Percentiles rank a stretch among this genome's conserved stretches.
Evolutionary conservation across 2,797 vertebrate species (phyloP).

Genomic region (Xiphorhynchus erythropygius): DNA sequence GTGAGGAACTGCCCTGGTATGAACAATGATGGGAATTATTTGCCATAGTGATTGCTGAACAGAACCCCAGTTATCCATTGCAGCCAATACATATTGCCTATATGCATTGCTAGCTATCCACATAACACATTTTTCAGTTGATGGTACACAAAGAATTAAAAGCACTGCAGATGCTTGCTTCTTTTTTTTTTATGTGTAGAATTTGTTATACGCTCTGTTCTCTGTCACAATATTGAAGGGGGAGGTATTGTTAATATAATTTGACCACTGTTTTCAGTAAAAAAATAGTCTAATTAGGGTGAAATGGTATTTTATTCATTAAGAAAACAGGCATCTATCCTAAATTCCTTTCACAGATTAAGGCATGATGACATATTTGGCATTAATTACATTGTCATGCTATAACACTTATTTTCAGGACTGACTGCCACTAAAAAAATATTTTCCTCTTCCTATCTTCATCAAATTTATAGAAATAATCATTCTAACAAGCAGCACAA

Average conservation of each 20-base stretch:
- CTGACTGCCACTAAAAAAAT: background rate
- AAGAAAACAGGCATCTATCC: background rate
- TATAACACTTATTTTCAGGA: background rate
- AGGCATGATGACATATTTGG: conserved; percentile 22
- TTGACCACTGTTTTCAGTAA: background rate
- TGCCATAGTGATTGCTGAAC: background rate
- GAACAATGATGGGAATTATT: background rate
- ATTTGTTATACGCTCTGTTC: background rate
- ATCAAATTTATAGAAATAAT: background rate
- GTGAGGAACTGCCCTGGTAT: background rate
- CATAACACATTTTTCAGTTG: background rate
- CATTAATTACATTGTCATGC: conserved; percentile 9
- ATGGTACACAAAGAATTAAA: background rate
- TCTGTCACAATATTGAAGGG: background rate
- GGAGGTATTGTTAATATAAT: background rate
- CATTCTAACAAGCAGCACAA: background rate
- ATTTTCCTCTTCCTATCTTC: background rate
- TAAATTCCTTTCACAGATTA: conserved; percentile 22
- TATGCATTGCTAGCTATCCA: background rate
- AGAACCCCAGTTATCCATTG: background rate
- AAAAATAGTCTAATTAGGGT: background rate
- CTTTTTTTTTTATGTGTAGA: background rate
- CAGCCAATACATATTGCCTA: background rate
- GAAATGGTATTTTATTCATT: background rate
- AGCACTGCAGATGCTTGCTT: background rate